Evolutionary conservation across 2,113 vertebrate species (phyloP), one percentile per base, ranked within the genome.

Genomic region (Gulo gulo): DNA sequence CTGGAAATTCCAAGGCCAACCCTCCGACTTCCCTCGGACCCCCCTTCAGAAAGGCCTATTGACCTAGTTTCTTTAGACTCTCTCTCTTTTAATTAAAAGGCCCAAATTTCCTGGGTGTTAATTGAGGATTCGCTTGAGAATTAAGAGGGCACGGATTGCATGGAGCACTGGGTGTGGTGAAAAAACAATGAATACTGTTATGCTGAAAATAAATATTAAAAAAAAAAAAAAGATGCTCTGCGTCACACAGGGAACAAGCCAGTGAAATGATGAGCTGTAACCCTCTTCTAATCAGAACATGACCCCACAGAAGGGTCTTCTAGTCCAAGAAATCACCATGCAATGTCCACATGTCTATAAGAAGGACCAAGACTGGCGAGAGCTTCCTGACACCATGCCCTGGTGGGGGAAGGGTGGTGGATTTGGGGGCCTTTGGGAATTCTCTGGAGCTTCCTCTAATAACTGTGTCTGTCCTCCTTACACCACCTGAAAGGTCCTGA

Each of bases 81-180:
- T 47, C 55, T 88, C 88, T 88, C 82, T 97, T 88, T 90, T 74
- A 90, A 81, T 96, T 89, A 86, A 97, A 92, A 97, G 57, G 26
- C 76, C 81, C 84, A 16, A 10, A 67, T 92, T 93, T 93, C 82
- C 87, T 63, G 50, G 47, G 36, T 61, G 42, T 74, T 86, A 59
- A 80, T 88, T 1, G 11, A 89, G 52, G 55, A 69, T 78, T 78
- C 78, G 45, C 55, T 81, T 83, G 83, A 92, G 90, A 95, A 90
- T 78, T 34, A 65, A 55, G n/a, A n/a, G n/a, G n/a, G n/a, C n/a
- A n/a, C n/a, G n/a, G n/a, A n/a, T n/a, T n/a, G n/a, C n/a, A n/a
- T n/a, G n/a, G n/a, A n/a, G n/a, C n/a, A n/a, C n/a, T n/a, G n/a
- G n/a, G n/a, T n/a, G n/a, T n/a, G n/a, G n/a, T n/a, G n/a, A n/a